Evolutionary conservation across 2,113 vertebrate genomes (phyloP).

Genomic region (Zingel zingel): DNA sequence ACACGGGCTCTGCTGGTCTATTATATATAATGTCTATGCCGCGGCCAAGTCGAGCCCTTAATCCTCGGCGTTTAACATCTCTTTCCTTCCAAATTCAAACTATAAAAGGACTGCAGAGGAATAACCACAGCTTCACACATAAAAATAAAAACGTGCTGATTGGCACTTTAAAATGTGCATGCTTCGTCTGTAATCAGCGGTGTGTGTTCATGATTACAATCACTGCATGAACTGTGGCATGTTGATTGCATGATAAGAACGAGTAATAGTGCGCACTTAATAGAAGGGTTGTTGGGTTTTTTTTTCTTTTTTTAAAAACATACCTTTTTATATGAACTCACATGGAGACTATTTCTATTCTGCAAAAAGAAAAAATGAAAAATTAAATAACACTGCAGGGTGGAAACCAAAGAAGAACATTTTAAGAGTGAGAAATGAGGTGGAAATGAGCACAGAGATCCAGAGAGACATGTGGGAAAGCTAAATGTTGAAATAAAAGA

Average conservation of each 20-base stretch:
- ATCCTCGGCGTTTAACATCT: neutral
- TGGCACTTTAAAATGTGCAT: slow-evolving; percentile 29
- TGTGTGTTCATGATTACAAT: slow-evolving; percentile 33
- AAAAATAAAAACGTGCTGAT: slow-evolving; percentile 1
- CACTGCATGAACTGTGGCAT: slow-evolving; percentile 26
- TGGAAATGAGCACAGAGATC: neutral
- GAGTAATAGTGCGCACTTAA: neutral
- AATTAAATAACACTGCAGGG: neutral
- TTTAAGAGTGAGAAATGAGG: neutral
- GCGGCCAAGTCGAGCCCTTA: too few relatives aligned
- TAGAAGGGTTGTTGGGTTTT: neutral
- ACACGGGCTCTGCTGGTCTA: too few relatives aligned
- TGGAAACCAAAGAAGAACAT: neutral
- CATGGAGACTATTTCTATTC: neutral
- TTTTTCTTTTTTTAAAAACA: too few relatives aligned
- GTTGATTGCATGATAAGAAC: slow-evolving; percentile 31
- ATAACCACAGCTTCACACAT: neutral
- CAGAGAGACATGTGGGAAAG: neutral
- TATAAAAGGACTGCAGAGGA: neutral
- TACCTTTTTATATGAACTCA: neutral
- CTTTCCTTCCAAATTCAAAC: neutral
- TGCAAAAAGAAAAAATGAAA: too few relatives aligned
- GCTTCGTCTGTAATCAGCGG: slow-evolving; percentile 49
- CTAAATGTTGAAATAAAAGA: neutral
- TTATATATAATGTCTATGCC: too few relatives aligned